Evolutionary conservation across 2,888 invertebrate species (phyloP).

Genomic region (Aproaerema taeniolella): DNA sequence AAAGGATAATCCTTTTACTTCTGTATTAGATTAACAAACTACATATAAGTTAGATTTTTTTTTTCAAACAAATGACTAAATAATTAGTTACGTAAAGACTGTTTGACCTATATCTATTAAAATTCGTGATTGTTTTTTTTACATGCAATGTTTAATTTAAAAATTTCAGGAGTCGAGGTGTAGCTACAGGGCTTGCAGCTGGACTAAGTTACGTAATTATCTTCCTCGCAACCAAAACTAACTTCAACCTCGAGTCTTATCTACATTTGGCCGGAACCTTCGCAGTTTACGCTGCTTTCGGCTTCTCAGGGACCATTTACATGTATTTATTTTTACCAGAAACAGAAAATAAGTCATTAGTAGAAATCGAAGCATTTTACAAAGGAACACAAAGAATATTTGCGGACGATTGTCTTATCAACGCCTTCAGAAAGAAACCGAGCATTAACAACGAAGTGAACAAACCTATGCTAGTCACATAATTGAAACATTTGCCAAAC

Average conservation of each 20-base stretch:
- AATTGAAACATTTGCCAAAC: no score
- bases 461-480: conserved; percentile 57
- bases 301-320: conserved; percentile 63
- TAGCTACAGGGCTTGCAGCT: conserved; percentile 71
- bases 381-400: conserved; percentile 55
- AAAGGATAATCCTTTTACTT: no score
- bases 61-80: no score
- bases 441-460: conserved; percentile 33
- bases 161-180: conserved; percentile 66
- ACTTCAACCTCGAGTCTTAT: conserved; percentile 65
- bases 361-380: conserved; percentile 72
- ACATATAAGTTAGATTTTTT: no score
- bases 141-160: no score
- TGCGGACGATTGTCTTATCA: conserved; percentile 62
- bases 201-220: conserved; percentile 66
- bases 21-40: no score
- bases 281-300: conserved; percentile 59
- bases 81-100: no score
- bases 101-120: no score
- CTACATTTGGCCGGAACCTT: conserved; percentile 70
- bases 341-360: conserved; percentile 69
- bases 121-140: no score
- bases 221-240: conserved; percentile 72
- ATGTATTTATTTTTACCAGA: conserved; percentile 74
- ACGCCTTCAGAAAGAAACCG: conserved; percentile 50